Evolutionary conservation across 2,797 vertebrate species (phyloP).

Genomic region (Acanthurus leucopareius): DNA sequence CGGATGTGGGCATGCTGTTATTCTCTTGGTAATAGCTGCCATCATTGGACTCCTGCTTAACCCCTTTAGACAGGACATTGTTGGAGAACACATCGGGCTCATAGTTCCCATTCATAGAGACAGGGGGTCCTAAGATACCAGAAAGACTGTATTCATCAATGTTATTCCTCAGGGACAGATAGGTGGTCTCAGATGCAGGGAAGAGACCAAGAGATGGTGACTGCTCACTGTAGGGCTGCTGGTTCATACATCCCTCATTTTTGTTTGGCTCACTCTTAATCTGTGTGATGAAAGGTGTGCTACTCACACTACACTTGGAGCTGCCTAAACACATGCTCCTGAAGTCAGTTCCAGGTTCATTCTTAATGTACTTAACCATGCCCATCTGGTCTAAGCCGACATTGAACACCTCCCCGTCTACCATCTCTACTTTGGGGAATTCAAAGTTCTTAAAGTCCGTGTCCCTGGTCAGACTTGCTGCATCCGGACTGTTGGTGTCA

Average conservation of each 20-base stretch:
- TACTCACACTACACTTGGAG: slow-evolving; percentile 86
- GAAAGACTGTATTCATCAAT: slow-evolving; percentile 98
- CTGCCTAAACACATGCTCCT: slow-evolving; percentile 93
- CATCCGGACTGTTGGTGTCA: slow-evolving; percentile 89
- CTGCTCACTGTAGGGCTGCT: slow-evolving; percentile 89
- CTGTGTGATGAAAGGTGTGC: slow-evolving; percentile 91
- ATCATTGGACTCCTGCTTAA: slow-evolving; percentile 96
- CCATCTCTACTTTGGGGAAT: slow-evolving; percentile 95
- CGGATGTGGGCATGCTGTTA: slow-evolving; percentile 92
- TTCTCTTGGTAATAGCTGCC: slow-evolving; percentile 96
- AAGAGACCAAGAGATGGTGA: slow-evolving; percentile 90
- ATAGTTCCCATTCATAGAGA: slow-evolving; percentile 93
- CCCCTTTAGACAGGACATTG: slow-evolving; percentile 90
- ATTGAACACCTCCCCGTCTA: slow-evolving; percentile 90
- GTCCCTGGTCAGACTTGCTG: slow-evolving; percentile 80
- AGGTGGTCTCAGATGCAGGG: slow-evolving; percentile 94
- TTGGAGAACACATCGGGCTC: slow-evolving; percentile 93
- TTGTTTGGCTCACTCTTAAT: slow-evolving; percentile 95
- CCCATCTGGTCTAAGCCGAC: slow-evolving; percentile 90
- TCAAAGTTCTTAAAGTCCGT: slow-evolving; percentile 90
- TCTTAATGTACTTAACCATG: slow-evolving; percentile 97
- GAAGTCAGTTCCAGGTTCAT: slow-evolving; percentile 93
- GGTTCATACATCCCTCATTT: slow-evolving; percentile 92
- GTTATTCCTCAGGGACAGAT: slow-evolving; percentile 98
- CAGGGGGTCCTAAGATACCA: slow-evolving; percentile 97